phyloP scores from a whole-genome alignment of 2,113 vertebrate species.

The Heterocephalus glaber region DNA sequence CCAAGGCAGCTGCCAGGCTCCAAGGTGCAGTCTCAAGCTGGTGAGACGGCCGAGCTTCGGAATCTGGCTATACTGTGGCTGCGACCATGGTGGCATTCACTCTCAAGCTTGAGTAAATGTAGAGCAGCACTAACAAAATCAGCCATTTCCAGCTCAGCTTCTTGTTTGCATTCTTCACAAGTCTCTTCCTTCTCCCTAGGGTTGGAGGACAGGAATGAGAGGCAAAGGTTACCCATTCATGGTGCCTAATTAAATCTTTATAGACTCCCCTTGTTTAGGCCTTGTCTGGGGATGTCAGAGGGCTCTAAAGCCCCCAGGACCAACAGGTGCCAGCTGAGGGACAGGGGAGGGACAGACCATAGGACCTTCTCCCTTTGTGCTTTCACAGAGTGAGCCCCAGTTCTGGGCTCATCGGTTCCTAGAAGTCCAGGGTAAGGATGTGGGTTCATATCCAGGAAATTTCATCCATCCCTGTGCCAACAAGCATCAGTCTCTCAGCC shows the following conservation, averaged over 20 bases:
- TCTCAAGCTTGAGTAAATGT: background rate
- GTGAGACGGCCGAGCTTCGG: background rate
- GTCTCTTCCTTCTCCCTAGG: background rate
- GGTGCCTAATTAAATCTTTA: constrained; percentile 56
- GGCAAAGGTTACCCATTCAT: constrained; percentile 19
- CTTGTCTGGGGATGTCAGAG: constrained; percentile 46
- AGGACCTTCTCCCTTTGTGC: background rate
- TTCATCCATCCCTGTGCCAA: background rate
- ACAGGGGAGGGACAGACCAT: background rate
- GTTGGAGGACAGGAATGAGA: constrained; percentile 25
- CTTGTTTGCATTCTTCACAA: constrained; percentile 20
- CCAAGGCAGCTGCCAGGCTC: background rate
- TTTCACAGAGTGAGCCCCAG: background rate
- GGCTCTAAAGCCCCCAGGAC: background rate
- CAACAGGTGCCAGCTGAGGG: background rate
- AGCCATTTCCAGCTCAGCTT: background rate
- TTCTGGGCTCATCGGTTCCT: background rate
- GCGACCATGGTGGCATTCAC: background rate
- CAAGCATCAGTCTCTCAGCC: background rate
- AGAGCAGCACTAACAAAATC: background rate
- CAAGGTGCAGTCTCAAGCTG: background rate
- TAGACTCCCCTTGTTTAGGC: background rate
- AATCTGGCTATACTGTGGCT: background rate
- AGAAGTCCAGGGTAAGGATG: background rate
- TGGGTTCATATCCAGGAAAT: background rate